A percentile compares a stretch with the other conserved stretches of the same genome.
Evolutionary conservation across 2,888 invertebrate species (phyloP).

Genomic region (Hyalella azteca): DNA sequence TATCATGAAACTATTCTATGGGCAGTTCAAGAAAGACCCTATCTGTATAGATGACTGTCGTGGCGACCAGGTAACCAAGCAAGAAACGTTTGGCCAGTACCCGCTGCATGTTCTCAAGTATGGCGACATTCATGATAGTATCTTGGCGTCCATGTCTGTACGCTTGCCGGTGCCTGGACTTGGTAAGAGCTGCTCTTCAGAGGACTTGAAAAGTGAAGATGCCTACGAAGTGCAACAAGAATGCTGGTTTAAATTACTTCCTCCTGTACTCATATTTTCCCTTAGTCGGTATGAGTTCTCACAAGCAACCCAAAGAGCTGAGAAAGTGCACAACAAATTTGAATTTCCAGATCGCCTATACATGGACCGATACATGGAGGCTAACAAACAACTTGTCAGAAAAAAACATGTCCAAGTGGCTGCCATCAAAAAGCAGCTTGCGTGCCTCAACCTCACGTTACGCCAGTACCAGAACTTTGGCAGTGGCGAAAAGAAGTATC

Average conservation of each 20-base stretch:
- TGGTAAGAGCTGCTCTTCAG: constrained; percentile 58
- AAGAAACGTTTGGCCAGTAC: constrained; percentile 65
- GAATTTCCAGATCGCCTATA: constrained; percentile 65
- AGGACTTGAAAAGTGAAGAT: constrained; percentile 51
- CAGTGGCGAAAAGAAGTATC: constrained; percentile 63
- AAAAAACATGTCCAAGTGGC: constrained; percentile 63
- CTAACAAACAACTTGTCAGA: constrained; percentile 63
- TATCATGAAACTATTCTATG: constrained; percentile 65
- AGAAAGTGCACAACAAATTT: constrained; percentile 66
- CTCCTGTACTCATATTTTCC: constrained; percentile 64
- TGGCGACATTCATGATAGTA: constrained; percentile 64
- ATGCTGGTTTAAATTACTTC: constrained; percentile 65
- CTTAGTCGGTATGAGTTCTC: constrained; percentile 65
- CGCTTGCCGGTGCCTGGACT: neutral
- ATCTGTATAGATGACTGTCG: constrained; percentile 29
- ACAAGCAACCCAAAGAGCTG: constrained; percentile 64
- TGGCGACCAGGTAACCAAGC: constrained; percentile 47
- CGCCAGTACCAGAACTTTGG: constrained; percentile 59
- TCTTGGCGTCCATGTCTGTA: constrained; percentile 64
- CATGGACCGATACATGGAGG: constrained; percentile 65
- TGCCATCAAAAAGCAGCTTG: constrained; percentile 59
- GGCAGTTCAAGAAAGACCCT: constrained; percentile 61
- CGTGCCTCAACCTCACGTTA: constrained; percentile 41
- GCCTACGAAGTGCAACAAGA: constrained; percentile 59
- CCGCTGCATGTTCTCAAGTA: constrained; percentile 65